Conservation (phyloP, 2,113 vertebrate genomes). For the Sterrhoptilus dennistouni region DNA sequence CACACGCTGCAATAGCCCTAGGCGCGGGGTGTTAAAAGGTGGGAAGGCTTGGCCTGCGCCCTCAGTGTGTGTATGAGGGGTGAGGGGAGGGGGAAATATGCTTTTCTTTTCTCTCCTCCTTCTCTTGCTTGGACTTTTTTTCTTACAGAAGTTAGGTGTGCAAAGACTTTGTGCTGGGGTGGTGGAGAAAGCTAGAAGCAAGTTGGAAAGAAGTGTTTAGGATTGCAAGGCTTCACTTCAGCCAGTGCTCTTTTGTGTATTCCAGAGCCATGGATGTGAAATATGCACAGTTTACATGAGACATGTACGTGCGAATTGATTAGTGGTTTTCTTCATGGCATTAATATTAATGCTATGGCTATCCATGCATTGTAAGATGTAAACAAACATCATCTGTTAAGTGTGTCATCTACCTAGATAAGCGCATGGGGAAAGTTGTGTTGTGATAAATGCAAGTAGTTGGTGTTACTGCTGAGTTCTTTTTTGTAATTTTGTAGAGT, state of each 20-base stretch:
- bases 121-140: background rate
- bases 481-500: background rate
- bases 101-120: background rate
- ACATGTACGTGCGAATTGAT: background rate
- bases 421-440: background rate
- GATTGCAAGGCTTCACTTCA: background rate
- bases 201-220: background rate
- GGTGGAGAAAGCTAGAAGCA: background rate
- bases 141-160: slow-evolving; percentile 34
- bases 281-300: background rate
- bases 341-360: background rate
- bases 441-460: background rate
- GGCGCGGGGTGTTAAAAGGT: background rate
- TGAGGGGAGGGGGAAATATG: background rate
- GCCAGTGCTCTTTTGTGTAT: background rate
- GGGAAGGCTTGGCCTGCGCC: background rate
- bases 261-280: background rate
- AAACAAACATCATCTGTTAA: background rate
- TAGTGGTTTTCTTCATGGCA: background rate
- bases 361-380: background rate
- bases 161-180: background rate
- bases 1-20: background rate
- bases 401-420: background rate
- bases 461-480: background rate
- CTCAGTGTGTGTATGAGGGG: background rate